phyloP scores from a whole-genome alignment of 2,797 vertebrate species.

The Falco concolor region DNA sequence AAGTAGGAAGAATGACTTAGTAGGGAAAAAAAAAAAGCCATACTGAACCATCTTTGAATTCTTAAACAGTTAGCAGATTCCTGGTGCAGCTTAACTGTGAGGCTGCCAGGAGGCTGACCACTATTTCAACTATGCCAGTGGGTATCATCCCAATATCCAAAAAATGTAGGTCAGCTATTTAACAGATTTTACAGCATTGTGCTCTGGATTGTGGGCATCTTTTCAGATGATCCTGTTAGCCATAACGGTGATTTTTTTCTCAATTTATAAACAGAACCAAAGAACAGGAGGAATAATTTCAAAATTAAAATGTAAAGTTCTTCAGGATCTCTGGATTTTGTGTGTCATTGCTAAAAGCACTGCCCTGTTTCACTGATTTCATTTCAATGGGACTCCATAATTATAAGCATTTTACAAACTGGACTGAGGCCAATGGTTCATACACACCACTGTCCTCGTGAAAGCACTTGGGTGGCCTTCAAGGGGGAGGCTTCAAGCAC shows the following conservation, averaged over 20 bases:
- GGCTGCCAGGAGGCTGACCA: not conserved
- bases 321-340: not conserved
- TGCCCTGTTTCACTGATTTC: not conserved
- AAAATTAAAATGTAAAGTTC: not conserved
- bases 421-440: not conserved
- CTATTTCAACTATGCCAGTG: not conserved
- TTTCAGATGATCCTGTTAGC: not conserved
- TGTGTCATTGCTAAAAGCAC: not conserved
- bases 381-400: constrained; percentile 1
- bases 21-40: not conserved
- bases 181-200: not conserved
- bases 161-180: not conserved
- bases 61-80: not conserved
- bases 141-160: not conserved
- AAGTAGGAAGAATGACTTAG: not conserved
- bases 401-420: not conserved
- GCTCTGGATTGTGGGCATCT: not conserved
- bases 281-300: not conserved
- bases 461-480: not conserved
- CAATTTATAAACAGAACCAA: constrained; percentile 12
- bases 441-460: not conserved
- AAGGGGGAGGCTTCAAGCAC: not conserved
- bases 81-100: not conserved
- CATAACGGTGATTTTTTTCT: not conserved
- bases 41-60: not conserved